Evolutionary conservation across 2,888 invertebrate species (phyloP), one percentile per base, ranked within the genome.

Genomic region (Meganola albula): DNA sequence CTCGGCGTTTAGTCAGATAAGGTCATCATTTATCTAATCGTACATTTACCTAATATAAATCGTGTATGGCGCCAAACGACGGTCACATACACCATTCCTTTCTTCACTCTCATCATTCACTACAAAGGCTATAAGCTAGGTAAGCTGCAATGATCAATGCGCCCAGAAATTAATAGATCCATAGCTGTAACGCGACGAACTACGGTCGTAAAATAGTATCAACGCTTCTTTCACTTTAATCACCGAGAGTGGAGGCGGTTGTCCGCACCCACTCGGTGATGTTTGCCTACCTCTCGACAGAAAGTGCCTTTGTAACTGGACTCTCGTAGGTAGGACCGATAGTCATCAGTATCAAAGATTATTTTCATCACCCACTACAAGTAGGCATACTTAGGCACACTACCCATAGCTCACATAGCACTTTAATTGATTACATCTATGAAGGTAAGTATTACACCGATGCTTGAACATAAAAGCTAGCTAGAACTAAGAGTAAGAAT

Each of bases 211-310:
- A 80, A 82, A 77, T 76, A 75, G 76, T 80, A 82, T 82, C 80
- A 77, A 76, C 74, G 73, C 66, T 78, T 78, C 74, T 82, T 70
- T 68, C 70, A 66, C 64, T 82, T 85, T 85, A 84, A 85, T 85
- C 82, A 85, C 78, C 63, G 76, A 74, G 78, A 84, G 83, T 82
- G 74, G 71, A 60, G 68, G 70, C 72, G 74, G 76, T 78, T 76
- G 83, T 77, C 70, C 70, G 73, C 65, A 44, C 65, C 72, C 75
- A 72, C 73, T 77, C 70, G 52, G 60, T 63, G 55, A 48, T 82
- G 83, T 84, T 82, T 83, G 68, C 74, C 63, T 63, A 71, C 67
- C 78, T 73, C 80, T 80, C 72, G 53, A 70, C 63, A 69, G 65
- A 66, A 69, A 69, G 62, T 55, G 70, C 79, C 77, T 83, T 83